Evolutionary conservation across 2,888 invertebrate genomes (phyloP).

Genomic region (Netelia inedita): DNA sequence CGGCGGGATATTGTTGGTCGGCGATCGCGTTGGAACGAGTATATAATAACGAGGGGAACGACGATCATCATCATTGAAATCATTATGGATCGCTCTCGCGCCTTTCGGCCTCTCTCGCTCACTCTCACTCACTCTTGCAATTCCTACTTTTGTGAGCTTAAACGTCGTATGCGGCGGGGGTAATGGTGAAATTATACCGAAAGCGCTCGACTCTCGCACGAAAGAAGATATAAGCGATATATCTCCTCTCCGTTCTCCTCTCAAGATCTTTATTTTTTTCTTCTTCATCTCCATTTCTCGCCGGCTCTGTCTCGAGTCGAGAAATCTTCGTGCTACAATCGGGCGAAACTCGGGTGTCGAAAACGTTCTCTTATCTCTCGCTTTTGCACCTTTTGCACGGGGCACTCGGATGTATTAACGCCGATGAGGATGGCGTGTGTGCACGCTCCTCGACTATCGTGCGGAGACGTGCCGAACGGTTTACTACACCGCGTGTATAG

Average conservation of each 20-base stretch:
- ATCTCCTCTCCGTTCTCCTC: slow-evolving; percentile 5
- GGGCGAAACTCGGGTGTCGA: slow-evolving; percentile 69
- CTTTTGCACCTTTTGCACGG: slow-evolving; percentile 39
- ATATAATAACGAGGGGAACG: slow-evolving; percentile 78
- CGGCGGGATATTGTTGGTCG: slow-evolving; percentile 30
- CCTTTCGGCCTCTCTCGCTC: slow-evolving; percentile 29
- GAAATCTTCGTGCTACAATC: slow-evolving; percentile 29
- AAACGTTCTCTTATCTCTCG: slow-evolving; percentile 70
- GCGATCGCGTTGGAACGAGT: slow-evolving; percentile 48
- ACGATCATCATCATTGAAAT: slow-evolving; percentile 80
- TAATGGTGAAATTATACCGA: slow-evolving; percentile 80
- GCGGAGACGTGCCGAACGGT: slow-evolving; percentile 7
- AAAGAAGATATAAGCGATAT: slow-evolving; percentile 71
- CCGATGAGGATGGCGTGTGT: slow-evolving; percentile 60
- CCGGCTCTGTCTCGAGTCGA: slow-evolving; percentile 14
- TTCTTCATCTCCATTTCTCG: slow-evolving; percentile 8
- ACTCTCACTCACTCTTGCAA: slow-evolving; percentile 44
- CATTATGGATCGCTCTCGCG: slow-evolving; percentile 77
- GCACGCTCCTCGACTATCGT: slow-evolving; percentile 43
- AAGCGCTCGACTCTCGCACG: slow-evolving; percentile 68
- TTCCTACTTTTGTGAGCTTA: slow-evolving; percentile 43
- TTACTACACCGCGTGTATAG: not conserved
- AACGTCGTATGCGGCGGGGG: slow-evolving; percentile 55
- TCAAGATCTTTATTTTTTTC: slow-evolving; percentile 12
- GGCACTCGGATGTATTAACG: slow-evolving; percentile 57